phyloP scores from a whole-genome alignment of 2,113 vertebrate genomes.

The Panthera leo region DNA sequence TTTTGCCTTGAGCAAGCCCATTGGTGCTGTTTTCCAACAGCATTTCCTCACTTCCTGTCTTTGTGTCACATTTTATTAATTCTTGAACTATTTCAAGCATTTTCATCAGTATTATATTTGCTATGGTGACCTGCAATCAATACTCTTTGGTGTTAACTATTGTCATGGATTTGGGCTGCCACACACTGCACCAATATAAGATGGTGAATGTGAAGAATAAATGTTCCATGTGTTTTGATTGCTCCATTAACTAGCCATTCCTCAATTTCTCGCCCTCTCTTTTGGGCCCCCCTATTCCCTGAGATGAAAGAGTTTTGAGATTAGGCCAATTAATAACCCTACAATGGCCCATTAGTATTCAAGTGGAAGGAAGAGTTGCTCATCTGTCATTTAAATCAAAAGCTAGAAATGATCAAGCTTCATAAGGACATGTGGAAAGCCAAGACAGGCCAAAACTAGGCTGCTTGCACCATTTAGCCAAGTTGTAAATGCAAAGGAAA shows the following conservation, averaged over 20 bases:
- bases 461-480: not conserved
- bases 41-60: not conserved
- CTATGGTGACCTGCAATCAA: not conserved
- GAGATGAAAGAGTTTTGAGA: not conserved
- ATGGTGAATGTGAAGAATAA: not conserved
- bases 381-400: not conserved
- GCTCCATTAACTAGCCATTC: not conserved
- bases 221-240: not conserved
- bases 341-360: not conserved
- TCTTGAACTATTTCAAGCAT: not conserved
- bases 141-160: not conserved
- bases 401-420: not conserved
- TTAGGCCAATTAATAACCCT: not conserved
- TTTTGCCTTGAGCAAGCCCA: not conserved
- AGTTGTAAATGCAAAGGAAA: not conserved
- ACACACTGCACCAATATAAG: not conserved
- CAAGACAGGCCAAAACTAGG: not conserved
- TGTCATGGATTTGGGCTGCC: not conserved
- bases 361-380: not conserved
- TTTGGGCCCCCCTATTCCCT: not conserved
- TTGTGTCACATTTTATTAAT: not conserved
- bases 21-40: not conserved
- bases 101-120: not conserved
- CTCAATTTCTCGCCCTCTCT: not conserved
- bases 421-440: not conserved